These are phyloP conservation scores for Phrixothrix hirtus DNA, from an alignment of 2,888 invertebrate species.

Conservation along the genomic window DNA sequence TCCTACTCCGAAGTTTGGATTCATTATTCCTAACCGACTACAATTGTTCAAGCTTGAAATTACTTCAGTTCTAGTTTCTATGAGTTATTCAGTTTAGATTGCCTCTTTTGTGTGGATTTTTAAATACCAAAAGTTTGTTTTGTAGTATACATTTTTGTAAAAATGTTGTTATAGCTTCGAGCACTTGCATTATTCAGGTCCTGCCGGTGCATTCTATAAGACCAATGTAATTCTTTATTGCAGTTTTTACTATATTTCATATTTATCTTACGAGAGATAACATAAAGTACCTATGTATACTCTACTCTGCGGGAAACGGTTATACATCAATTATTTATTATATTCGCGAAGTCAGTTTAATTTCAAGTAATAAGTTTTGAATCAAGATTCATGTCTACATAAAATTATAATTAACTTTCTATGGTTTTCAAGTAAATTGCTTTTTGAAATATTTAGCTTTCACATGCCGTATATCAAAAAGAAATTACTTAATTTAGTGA, in stretches of 20 bases:
- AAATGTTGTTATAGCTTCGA: background rate
- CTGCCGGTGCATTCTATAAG: too few species aligned
- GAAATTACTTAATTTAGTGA: too few species aligned
- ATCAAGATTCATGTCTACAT: background rate
- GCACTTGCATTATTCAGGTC: too few species aligned
- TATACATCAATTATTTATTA: slow-evolving; percentile 9
- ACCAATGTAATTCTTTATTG: background rate
- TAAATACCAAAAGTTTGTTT: too few species aligned
- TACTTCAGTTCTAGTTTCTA: slow-evolving; percentile 25
- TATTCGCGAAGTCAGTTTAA: slow-evolving; percentile 9
- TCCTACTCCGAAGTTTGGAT: slow-evolving; percentile 18
- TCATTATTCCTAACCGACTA: slow-evolving; percentile 18
- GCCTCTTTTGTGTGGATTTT: slow-evolving; percentile 8
- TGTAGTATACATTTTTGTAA: too few species aligned
- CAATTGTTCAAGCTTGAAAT: slow-evolving; percentile 31
- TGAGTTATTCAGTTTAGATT: slow-evolving; percentile 20
- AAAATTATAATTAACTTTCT: background rate
- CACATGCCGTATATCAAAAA: too few species aligned
- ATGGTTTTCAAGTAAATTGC: background rate
- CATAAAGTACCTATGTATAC: slow-evolving; percentile 7
- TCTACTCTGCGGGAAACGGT: slow-evolving; percentile 7
- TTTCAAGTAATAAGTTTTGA: slow-evolving; percentile 7
- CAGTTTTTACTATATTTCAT: slow-evolving; percentile 4
- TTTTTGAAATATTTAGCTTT: too few species aligned
- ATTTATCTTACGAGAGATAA: slow-evolving; percentile 10